phyloP scores from a whole-genome alignment of 2,113 vertebrate genomes.

The Lophius piscatorius region DNA sequence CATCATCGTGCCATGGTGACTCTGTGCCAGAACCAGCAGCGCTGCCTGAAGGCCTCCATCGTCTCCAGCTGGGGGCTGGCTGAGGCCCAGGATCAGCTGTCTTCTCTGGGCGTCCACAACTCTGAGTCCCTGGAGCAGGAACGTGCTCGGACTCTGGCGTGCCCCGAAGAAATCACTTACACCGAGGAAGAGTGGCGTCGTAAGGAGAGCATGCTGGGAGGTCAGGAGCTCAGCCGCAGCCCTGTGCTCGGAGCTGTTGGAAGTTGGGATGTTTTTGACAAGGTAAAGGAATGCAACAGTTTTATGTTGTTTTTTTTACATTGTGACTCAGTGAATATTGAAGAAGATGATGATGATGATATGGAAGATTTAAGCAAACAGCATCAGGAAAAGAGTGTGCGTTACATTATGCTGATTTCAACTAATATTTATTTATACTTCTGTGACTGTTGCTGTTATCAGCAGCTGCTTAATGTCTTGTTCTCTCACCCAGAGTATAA shows the following conservation, averaged over 20 bases:
- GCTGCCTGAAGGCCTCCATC: constrained; percentile 89
- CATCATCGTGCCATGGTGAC: constrained; percentile 38
- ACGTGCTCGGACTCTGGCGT: constrained; percentile 83
- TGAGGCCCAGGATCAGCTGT: constrained; percentile 95
- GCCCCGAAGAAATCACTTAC: constrained; percentile 85
- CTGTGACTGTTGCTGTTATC: no score
- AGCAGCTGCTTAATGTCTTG: not conserved
- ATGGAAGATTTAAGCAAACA: not conserved
- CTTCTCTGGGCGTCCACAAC: constrained; percentile 90
- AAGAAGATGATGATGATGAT: no score
- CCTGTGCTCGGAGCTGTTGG: constrained; percentile 80
- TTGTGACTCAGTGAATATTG: no score
- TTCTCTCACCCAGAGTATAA: constrained; percentile 86
- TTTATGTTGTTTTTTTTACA: no score
- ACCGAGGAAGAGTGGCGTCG: constrained; percentile 93
- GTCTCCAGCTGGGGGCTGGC: constrained; percentile 93
- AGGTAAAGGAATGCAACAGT: constrained; percentile 66
- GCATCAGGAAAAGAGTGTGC: no score
- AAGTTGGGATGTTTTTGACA: constrained; percentile 95
- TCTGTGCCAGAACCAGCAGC: constrained; percentile 90
- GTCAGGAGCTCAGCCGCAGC: constrained; percentile 81
- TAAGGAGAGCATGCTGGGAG: constrained; percentile 90
- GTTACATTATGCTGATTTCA: not conserved
- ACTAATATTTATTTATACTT: no score
- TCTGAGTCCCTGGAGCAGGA: constrained; percentile 94